A percentile compares a stretch with the other conserved stretches of the same genome.
Evolutionary conservation across 2,797 vertebrate genomes (phyloP).

Genomic region (Scolopax rusticola): DNA sequence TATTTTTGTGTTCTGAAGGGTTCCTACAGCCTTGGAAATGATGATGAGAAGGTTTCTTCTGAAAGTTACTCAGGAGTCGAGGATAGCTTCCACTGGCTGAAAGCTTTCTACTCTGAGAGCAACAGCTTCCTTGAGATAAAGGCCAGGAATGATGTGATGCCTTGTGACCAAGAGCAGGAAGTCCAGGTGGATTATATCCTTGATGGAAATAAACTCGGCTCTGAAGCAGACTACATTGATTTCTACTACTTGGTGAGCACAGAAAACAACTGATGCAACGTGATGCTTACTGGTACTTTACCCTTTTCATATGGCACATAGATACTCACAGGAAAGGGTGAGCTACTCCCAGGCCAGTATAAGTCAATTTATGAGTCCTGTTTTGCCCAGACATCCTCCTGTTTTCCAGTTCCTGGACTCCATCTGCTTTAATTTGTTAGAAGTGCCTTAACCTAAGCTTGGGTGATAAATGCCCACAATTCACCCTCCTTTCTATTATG

Average conservation of each 20-base stretch:
- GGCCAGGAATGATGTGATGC: not conserved
- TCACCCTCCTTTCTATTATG: not conserved
- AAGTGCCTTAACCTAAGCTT: not conserved
- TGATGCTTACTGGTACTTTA: not conserved
- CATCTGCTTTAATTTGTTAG: not conserved
- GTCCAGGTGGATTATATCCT: conserved; percentile 71
- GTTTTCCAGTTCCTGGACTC: not conserved
- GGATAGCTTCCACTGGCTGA: conserved; percentile 41
- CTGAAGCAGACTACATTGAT: conserved; percentile 45
- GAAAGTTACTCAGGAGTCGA: rapidly evolving
- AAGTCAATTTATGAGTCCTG: not conserved
- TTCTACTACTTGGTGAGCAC: conserved; percentile 75
- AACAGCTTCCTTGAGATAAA: conserved; percentile 69
- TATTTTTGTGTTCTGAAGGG: conserved; percentile 38
- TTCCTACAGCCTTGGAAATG: not conserved
- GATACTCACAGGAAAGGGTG: not conserved
- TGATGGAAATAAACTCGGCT: conserved; percentile 24
- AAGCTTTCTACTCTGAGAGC: conserved; percentile 73
- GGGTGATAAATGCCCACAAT: not conserved
- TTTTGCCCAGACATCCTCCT: not conserved
- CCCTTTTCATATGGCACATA: not conserved
- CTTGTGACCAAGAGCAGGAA: conserved; percentile 59
- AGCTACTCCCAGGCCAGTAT: not conserved
- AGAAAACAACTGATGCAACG: not conserved
- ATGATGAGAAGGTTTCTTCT: rapidly evolving